Conservation (phyloP, 2,797 vertebrate species). For the Rhinichthys osculus region DNA sequence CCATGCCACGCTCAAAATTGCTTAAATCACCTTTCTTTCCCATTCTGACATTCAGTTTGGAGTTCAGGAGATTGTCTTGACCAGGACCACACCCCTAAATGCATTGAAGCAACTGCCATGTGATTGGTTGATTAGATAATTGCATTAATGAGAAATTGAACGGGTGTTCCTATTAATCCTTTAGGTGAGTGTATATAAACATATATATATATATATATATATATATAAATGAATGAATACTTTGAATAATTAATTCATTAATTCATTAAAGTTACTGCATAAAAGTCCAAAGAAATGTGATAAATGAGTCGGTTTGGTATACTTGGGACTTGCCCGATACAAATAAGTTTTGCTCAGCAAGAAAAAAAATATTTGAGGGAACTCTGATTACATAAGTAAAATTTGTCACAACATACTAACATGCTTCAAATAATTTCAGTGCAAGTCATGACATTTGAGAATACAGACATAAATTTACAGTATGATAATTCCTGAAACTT, state of each 20-base stretch:
- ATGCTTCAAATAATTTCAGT: conserved; percentile 5
- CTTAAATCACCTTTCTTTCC: too few relatives aligned
- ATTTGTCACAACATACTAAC: not conserved
- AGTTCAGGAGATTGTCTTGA: too few relatives aligned
- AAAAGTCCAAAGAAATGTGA: not conserved
- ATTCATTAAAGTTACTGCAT: not conserved
- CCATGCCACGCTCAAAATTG: too few relatives aligned
- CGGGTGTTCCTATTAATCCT: too few relatives aligned
- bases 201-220: not conserved
- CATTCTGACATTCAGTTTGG: too few relatives aligned
- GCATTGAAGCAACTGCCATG: too few relatives aligned
- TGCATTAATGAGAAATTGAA: too few relatives aligned
- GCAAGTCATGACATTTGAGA: not conserved
- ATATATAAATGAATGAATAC: not conserved
- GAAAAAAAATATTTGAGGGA: not conserved
- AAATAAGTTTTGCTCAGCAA: not conserved
- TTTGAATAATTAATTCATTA: not conserved
- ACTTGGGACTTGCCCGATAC: not conserved
- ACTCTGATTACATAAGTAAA: not conserved
- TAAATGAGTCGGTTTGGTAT: not conserved
- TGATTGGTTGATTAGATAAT: too few relatives aligned
- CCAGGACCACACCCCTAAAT: too few relatives aligned
- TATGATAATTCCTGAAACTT: not conserved
- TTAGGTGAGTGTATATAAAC: too few relatives aligned
- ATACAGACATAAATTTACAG: not conserved